phyloP scores from a whole-genome alignment of 2,113 vertebrate species.

The Tonatia bakeri region DNA sequence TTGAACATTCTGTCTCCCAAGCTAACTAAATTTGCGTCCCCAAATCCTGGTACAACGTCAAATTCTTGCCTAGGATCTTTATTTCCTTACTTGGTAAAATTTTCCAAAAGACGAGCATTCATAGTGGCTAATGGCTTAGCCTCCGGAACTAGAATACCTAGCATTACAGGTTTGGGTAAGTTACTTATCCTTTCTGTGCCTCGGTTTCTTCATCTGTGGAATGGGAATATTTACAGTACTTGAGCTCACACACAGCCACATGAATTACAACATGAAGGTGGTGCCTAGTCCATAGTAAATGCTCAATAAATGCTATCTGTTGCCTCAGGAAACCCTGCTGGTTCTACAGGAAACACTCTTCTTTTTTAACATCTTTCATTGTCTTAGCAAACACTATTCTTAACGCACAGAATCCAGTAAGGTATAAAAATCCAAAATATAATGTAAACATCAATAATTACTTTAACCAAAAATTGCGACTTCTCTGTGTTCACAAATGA shows the following conservation, averaged over 20 bases:
- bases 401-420: neutral
- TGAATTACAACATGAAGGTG: neutral
- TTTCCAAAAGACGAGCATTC: neutral
- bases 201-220: neutral
- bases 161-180: neutral
- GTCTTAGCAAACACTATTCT: neutral
- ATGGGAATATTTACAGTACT: neutral
- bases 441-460: neutral
- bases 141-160: neutral
- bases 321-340: neutral
- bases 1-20: neutral
- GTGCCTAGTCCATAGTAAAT: neutral
- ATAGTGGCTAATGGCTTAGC: neutral
- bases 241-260: neutral
- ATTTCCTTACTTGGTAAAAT: neutral
- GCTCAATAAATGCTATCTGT: neutral
- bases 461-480: neutral
- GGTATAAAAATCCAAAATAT: neutral
- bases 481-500: neutral
- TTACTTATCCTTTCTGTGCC: neutral
- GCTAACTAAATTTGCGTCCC: neutral
- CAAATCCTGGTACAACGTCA: neutral
- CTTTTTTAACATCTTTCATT: too few species aligned
- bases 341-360: neutral
- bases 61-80: neutral